Evolutionary conservation across 2,113 vertebrate genomes (phyloP).

Genomic region (Gallinago media): DNA sequence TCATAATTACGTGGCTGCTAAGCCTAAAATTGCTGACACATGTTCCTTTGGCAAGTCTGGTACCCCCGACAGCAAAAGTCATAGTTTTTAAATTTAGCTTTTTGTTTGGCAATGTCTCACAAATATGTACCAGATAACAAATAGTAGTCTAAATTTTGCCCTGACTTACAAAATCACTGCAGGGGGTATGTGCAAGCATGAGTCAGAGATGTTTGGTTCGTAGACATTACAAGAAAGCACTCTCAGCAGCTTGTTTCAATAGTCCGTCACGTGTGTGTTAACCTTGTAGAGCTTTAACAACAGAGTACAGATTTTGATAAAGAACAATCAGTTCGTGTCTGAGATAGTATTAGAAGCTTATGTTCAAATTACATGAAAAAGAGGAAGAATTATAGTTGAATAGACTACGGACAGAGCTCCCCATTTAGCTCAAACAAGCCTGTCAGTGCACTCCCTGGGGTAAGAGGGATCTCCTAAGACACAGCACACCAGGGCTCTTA

Average conservation of each 20-base stretch:
- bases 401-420: neutral
- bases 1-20: neutral
- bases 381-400: neutral
- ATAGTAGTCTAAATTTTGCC: neutral
- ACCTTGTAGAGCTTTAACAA: neutral
- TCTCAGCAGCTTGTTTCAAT: neutral
- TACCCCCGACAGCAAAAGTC: neutral
- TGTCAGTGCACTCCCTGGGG: no score
- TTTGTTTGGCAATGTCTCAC: slow-evolving; percentile 28
- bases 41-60: neutral
- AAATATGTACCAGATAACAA: slow-evolving; percentile 37
- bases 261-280: neutral
- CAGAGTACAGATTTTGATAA: neutral
- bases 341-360: neutral
- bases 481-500: fast-evolving
- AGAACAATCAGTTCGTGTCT: neutral
- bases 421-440: neutral
- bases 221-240: neutral
- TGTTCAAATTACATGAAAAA: neutral
- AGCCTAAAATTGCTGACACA: slow-evolving; percentile 23
- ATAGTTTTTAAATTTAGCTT: slow-evolving; percentile 25
- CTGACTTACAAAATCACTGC: slow-evolving; percentile 34
- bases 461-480: neutral
- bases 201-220: neutral
- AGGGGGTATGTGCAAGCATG: neutral